These are phyloP conservation scores for Hirundichthys speculiger DNA, from an alignment of 2,113 vertebrate species.

Conservation along the genomic window DNA sequence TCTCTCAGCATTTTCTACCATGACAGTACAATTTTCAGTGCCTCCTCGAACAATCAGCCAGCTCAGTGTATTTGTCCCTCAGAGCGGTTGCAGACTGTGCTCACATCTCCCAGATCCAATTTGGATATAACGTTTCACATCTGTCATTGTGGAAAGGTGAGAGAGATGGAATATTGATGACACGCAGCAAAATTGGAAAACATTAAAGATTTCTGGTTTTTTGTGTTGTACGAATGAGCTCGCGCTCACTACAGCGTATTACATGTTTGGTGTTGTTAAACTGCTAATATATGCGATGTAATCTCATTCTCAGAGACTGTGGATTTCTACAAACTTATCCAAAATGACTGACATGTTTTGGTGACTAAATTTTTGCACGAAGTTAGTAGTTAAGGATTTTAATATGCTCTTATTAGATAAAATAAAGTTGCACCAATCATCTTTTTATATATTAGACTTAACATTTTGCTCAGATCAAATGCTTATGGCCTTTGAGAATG, in stretches of 20 bases:
- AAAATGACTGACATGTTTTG: slow-evolving; percentile 19
- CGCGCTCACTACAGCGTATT: not conserved
- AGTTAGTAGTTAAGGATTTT: slow-evolving; percentile 23
- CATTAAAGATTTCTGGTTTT: slow-evolving; percentile 31
- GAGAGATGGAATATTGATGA: slow-evolving; percentile 20
- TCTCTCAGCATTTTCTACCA: slow-evolving; percentile 66
- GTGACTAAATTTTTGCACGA: not conserved
- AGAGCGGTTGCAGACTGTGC: slow-evolving; percentile 49
- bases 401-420: slow-evolving; percentile 30
- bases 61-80: slow-evolving; percentile 53
- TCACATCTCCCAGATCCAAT: slow-evolving; percentile 56
- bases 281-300: not conserved
- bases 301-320: not conserved
- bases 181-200: slow-evolving; percentile 32
- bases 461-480: too few species aligned
- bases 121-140: slow-evolving; percentile 61
- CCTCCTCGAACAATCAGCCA: slow-evolving; percentile 49
- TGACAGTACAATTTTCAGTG: slow-evolving; percentile 68
- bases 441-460: not conserved
- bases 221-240: not conserved
- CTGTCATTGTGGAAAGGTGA: slow-evolving; percentile 45
- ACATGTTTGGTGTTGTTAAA: not conserved
- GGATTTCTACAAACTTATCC: not conserved
- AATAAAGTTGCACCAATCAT: slow-evolving; percentile 23
- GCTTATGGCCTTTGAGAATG: too few species aligned